Base-by-base conservation (phyloP, 2,797 vertebrate genomes). In the Cetoscarus ocellatus region DNA sequence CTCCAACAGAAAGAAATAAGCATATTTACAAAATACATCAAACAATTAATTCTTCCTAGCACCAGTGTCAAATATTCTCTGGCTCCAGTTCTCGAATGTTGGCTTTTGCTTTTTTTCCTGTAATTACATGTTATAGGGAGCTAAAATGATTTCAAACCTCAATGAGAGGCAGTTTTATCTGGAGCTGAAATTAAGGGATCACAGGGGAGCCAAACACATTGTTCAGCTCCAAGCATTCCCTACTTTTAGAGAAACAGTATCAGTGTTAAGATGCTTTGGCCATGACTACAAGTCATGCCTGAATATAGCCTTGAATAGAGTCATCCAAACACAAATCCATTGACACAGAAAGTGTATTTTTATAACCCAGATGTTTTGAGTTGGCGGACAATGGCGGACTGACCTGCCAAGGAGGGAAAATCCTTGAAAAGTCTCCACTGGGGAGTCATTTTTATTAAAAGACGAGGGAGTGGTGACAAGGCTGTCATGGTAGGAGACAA, bases 301-400 rank as follows among this genome's bases (percentile, higher is more conserved):
- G 61, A 76, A 68, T 14, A 43, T 40, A 61, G 10, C n/a, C 38
- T 27, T 39, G 38, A 39, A 39, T 39, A 39, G 38, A 39, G 17
- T 39, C 50, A 19, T 52, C 44, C 51, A n/a, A 70, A 48, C 47
- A 73, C 66, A 36, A 69, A 50, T 60, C 67, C 48, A n/a, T 17
- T 70, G 42, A 68, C 70, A 68, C 40, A 54, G 59, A 52, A 59
- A 45, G 56, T 63, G 40, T 84, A 76, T 81, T 87, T 87, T 82
- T 73, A 50, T 45, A 87, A 68, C 56, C 55, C 75, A 85, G 70
- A 80, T 93, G 83, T 88, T 87, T 77, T 72, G 67, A 79, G 53
- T 62, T 66, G 56, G 73, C 56, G 62, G 72, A 88, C 90, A 91
- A 87, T 91, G 50, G 75, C 56, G 49, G 18, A 56, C 47, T 47